Base-by-base conservation (phyloP, 30 jellyfish, hydroid and myxozoan genomes). In the Calvadosia cruxmelitensis region DNA sequence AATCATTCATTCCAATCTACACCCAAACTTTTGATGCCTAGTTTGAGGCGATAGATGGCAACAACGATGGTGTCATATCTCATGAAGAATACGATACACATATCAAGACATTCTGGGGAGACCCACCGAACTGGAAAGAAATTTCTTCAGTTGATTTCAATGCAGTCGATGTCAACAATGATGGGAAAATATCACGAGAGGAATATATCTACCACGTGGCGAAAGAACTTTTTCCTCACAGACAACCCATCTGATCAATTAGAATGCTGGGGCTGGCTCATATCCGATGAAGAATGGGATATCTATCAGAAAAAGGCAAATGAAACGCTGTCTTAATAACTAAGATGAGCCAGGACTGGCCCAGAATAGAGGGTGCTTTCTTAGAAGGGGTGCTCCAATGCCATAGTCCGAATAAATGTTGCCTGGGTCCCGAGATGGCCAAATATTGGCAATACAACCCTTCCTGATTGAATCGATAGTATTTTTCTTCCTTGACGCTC, bases 251-350 rank as follows among this genome's bases (percentile, higher is more conserved):
- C 57, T 5, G 57, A 42, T 42, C 10, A 10, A 20, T 5, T 42
- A 5, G 57, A 42, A 20, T 5, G 20, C 10, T 42, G 57, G 57
- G 57, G 57, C 10, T 5, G 57, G 20, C 20, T 42, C 10, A 42
- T 42, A 5, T 42, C 57, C 57, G 57, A 42, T 42, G 57, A 42
- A 42, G 57, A 42, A 42, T 42, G 57, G 57, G n/a, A n/a, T n/a
- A n/a, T n/a, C n/a, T n/a, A n/a, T n/a, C n/a, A n/a, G n/a, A n/a
- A n/a, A n/a, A n/a, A n/a, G n/a, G n/a, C n/a, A n/a, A n/a, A n/a
- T n/a, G n/a, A n/a, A n/a, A n/a, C n/a, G n/a, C n/a, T n/a, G n/a
- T n/a, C n/a, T n/a, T n/a, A n/a, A n/a, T n/a, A n/a, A n/a, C n/a
- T n/a, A n/a, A n/a, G n/a, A n/a, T n/a, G n/a, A n/a, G n/a, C n/a